phyloP scores from a whole-genome alignment of 2,888 invertebrate species.

The Slavum lentiscoides region DNA sequence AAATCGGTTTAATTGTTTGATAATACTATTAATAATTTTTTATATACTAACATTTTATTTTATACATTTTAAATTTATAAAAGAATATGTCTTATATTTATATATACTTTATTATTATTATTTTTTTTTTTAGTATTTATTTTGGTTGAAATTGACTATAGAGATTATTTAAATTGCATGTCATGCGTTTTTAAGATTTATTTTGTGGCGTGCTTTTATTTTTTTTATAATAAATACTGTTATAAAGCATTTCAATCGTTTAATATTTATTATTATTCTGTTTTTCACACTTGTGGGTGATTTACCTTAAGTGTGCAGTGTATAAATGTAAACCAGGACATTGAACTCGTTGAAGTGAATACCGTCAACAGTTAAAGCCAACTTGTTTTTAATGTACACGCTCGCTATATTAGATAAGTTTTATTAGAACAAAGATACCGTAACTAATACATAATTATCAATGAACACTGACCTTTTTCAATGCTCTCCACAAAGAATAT shows the following conservation, averaged over 20 bases:
- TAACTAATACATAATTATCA: too few relatives aligned
- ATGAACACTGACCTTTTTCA: too few relatives aligned
- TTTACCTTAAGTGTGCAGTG: too few relatives aligned
- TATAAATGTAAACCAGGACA: too few relatives aligned
- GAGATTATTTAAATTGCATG: not conserved
- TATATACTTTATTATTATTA: not conserved
- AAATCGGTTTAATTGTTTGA: not conserved
- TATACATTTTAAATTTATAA: conserved; percentile 35
- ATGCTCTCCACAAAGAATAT: too few relatives aligned
- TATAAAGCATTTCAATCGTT: conserved; percentile 19
- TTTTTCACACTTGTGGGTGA: not conserved
- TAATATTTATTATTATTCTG: conserved; percentile 5
- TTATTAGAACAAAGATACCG: too few relatives aligned
- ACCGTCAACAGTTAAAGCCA: too few relatives aligned
- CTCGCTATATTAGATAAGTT: too few relatives aligned
- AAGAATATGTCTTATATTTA: not conserved
- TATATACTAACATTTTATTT: conserved; percentile 30
- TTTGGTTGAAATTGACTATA: not conserved
- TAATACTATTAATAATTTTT: conserved; percentile 17
- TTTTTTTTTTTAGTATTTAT: conserved; percentile 29
- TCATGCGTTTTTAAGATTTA: not conserved
- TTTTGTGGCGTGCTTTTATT: conserved; percentile 4
- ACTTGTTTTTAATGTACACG: too few relatives aligned
- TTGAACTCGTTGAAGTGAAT: too few relatives aligned
- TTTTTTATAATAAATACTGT: conserved; percentile 27